These are phyloP conservation scores for Synanthedon formicaeformis DNA, from an alignment of 2,888 invertebrate genomes.

Conservation along the genomic window DNA sequence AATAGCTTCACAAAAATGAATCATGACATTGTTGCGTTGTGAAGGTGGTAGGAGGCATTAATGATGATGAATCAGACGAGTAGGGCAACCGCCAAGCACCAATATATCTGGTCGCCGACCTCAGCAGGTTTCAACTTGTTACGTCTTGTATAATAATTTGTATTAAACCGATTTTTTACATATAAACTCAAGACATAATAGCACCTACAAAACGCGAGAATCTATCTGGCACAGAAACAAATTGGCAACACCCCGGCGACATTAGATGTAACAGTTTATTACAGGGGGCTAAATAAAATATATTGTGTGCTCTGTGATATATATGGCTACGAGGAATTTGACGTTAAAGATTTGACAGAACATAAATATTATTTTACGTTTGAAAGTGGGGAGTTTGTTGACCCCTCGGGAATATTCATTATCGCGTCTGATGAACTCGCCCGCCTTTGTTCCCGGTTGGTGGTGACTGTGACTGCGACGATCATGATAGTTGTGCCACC, in stretches of 20 bases:
- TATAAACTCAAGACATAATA: not conserved
- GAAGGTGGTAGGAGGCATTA: constrained; percentile 30
- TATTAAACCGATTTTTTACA: not conserved
- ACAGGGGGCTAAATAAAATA: constrained; percentile 1
- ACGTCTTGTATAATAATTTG: constrained; percentile 33
- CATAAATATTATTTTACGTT: constrained; percentile 42
- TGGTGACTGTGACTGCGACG: constrained; percentile 7
- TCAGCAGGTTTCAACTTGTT: constrained; percentile 63
- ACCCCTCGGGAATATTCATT: constrained; percentile 63
- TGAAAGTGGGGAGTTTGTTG: constrained; percentile 59
- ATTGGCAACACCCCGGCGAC: constrained; percentile 34
- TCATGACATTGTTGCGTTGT: constrained; percentile 15
- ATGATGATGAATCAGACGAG: constrained; percentile 41
- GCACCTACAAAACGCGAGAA: not conserved
- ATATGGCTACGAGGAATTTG: constrained; percentile 26
- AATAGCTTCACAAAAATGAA: not conserved
- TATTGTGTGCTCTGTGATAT: constrained; percentile 11
- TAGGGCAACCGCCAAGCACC: constrained; percentile 40
- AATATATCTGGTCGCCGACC: constrained; percentile 54
- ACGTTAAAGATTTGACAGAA: constrained; percentile 37
- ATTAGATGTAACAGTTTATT: constrained; percentile 29
- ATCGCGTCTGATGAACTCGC: constrained; percentile 61
- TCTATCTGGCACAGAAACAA: constrained; percentile 1
- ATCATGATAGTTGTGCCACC: constrained; percentile 14
- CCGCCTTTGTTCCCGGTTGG: constrained; percentile 44